Conservation (phyloP, 2,888 invertebrate genomes). For the Stictocephala bisonia region DNA sequence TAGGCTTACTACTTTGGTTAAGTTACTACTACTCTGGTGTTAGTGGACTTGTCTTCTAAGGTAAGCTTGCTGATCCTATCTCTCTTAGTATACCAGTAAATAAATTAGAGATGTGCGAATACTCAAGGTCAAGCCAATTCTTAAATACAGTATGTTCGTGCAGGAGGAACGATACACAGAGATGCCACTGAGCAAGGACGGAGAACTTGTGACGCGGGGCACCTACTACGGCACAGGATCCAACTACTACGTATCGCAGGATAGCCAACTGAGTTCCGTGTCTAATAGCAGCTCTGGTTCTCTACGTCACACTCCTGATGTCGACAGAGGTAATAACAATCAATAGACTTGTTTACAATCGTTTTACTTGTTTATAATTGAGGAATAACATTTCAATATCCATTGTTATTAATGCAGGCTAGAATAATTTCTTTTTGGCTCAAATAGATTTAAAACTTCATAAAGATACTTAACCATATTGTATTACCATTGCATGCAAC, state of each 20-base stretch:
- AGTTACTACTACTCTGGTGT: too few relatives aligned
- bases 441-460: background rate
- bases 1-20: too few relatives aligned
- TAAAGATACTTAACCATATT: too few relatives aligned
- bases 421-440: background rate
- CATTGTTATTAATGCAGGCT: background rate
- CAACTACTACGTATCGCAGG: conserved; percentile 61
- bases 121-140: too few relatives aligned
- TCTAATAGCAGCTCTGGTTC: conserved; percentile 67
- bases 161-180: conserved; percentile 63
- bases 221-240: conserved; percentile 62
- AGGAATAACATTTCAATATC: background rate
- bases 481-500: too few relatives aligned
- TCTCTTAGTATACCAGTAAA: too few relatives aligned
- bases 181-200: conserved; percentile 65
- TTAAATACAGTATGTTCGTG: too few relatives aligned
- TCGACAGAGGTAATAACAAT: conserved; percentile 67
- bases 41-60: too few relatives aligned
- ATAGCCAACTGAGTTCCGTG: conserved; percentile 67
- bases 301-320: conserved; percentile 68
- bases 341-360: background rate
- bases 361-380: background rate
- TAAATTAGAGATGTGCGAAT: too few relatives aligned
- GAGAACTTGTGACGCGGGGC: conserved; percentile 65
- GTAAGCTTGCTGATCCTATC: too few relatives aligned